phyloP scores from a whole-genome alignment of 2,113 vertebrate species.

The Vanacampus margaritifer region DNA sequence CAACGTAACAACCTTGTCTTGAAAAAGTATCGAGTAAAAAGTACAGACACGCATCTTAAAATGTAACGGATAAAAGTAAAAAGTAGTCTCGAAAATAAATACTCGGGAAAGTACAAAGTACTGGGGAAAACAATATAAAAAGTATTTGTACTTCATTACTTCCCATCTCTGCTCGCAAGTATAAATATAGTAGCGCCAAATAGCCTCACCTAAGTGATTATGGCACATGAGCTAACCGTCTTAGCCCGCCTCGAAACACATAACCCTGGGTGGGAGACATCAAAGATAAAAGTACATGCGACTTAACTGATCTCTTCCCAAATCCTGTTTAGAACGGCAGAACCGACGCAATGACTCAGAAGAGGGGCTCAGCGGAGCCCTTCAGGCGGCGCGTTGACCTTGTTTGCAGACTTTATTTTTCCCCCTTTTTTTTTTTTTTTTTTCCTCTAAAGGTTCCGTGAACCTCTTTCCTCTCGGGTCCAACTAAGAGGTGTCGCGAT shows the following conservation, averaged over 20 bases:
- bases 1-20: too few relatives aligned
- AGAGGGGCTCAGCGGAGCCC: slow-evolving; percentile 45
- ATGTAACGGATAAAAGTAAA: too few relatives aligned
- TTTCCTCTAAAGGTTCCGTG: slow-evolving; percentile 30
- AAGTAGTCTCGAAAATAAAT: too few relatives aligned
- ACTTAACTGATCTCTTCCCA: slow-evolving; percentile 54
- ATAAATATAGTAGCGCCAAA: slow-evolving; percentile 6
- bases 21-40: too few relatives aligned
- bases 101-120: too few relatives aligned
- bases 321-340: slow-evolving; percentile 54
- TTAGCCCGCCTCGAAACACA: slow-evolving; percentile 42
- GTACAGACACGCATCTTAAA: too few relatives aligned
- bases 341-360: slow-evolving; percentile 56
- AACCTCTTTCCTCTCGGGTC: slow-evolving; percentile 27
- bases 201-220: slow-evolving; percentile 24
- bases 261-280: slow-evolving; percentile 55
- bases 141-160: too few relatives aligned
- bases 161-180: too few relatives aligned
- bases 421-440: slow-evolving; percentile 14
- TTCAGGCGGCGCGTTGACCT: slow-evolving; percentile 53
- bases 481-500: background rate
- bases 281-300: slow-evolving; percentile 44
- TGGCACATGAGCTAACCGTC: slow-evolving; percentile 47
- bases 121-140: too few relatives aligned
- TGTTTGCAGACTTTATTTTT: slow-evolving; percentile 48